These are phyloP conservation scores for Hydrotaea cyrtoneurina DNA, from an alignment of 2,888 invertebrate genomes.

Conservation along the genomic window DNA sequence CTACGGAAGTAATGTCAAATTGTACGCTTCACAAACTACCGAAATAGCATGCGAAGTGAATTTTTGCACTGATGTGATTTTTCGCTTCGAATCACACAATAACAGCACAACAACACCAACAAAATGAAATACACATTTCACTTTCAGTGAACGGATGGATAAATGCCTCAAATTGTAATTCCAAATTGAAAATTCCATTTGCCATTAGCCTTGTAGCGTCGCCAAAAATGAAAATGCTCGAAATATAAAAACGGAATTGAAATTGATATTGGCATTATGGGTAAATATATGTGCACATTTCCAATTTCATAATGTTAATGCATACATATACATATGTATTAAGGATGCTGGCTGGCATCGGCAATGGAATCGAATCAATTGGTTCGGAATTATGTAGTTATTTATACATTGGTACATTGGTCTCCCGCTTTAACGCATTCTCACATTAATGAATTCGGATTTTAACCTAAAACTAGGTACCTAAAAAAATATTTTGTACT, in stretches of 20 bases:
- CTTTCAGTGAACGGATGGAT: neutral
- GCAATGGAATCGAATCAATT: no score
- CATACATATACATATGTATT: no score
- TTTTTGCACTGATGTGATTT: conserved; percentile 11
- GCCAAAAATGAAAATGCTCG: conserved; percentile 8
- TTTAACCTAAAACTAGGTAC: no score
- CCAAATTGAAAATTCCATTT: conserved; percentile 10
- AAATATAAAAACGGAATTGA: conserved; percentile 6
- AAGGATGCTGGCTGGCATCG: no score
- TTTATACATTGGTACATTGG: no score
- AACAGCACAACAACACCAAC: neutral
- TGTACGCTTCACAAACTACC: neutral
- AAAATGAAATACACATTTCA: neutral
- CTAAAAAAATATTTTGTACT: no score
- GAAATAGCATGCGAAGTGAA: neutral
- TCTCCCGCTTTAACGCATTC: no score
- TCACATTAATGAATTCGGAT: no score
- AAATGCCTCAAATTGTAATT: conserved; percentile 15
- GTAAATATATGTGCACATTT: no score
- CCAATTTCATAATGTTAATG: no score
- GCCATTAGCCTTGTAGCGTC: conserved; percentile 15
- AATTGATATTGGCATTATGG: neutral
- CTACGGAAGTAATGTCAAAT: no score
- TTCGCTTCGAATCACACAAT: neutral
- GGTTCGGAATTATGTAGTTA: no score